These are phyloP conservation scores for Callopanchax toddi DNA, from an alignment of 2,113 vertebrate genomes.

Conservation along the genomic window DNA sequence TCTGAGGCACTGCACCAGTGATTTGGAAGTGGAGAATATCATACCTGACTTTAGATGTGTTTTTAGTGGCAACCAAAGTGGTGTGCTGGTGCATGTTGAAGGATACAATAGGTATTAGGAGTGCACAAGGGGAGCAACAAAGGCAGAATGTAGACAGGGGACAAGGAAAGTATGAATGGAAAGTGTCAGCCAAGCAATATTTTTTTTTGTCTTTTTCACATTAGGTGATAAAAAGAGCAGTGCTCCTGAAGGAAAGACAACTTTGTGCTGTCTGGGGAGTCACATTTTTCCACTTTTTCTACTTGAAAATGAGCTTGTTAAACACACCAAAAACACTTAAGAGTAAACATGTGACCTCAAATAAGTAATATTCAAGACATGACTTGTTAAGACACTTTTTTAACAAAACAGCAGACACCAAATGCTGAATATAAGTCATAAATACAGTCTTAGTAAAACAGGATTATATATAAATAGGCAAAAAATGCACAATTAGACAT, in stretches of 20 bases:
- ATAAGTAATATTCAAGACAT: too few species aligned
- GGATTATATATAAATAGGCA: too few species aligned
- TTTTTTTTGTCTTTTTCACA: slow-evolving; percentile 13
- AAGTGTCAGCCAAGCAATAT: slow-evolving; percentile 25
- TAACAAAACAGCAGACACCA: too few species aligned
- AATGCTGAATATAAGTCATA: too few species aligned
- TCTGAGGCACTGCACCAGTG: slow-evolving; percentile 48
- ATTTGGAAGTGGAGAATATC: slow-evolving; percentile 42
- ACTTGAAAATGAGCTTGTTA: slow-evolving; percentile 29
- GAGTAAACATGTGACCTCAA: too few species aligned
- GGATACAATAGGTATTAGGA: slow-evolving; percentile 23
- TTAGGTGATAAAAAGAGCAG: slow-evolving; percentile 59
- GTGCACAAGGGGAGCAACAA: slow-evolving; percentile 13
- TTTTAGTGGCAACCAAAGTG: slow-evolving; percentile 33
- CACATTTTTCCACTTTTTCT: slow-evolving; percentile 5
- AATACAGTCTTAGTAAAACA: too few species aligned
- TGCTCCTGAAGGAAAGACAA: slow-evolving; percentile 24
- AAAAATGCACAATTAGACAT: too few species aligned
- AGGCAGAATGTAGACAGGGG: background rate
- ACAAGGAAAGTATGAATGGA: slow-evolving; percentile 9
- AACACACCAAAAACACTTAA: slow-evolving; percentile 25
- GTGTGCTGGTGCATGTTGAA: slow-evolving; percentile 37
- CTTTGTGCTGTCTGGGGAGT: slow-evolving; percentile 26
- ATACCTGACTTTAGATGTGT: slow-evolving; percentile 28
- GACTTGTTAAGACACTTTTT: too few species aligned